Evolutionary conservation across 2,797 vertebrate species (phyloP).

Genomic region (Trachops cirrhosus): DNA sequence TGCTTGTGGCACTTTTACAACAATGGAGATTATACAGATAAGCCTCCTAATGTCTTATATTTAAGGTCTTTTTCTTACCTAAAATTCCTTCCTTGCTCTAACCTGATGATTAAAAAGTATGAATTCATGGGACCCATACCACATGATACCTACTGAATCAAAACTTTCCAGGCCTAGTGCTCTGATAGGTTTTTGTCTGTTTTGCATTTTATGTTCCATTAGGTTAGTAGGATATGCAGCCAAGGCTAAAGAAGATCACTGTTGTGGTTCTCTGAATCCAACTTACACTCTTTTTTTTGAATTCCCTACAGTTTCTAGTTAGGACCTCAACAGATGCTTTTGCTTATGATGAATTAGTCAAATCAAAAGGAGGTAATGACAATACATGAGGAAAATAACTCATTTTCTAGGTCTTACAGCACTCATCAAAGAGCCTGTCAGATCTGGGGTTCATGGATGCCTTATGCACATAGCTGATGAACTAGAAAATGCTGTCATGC

Average conservation of each 20-base stretch:
- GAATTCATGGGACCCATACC: neutral
- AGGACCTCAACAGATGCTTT: slow-evolving; percentile 17
- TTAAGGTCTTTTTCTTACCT: neutral
- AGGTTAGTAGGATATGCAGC: neutral
- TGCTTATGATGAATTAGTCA: slow-evolving; percentile 16
- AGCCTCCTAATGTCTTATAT: neutral
- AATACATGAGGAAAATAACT: neutral
- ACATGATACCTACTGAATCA: slow-evolving; percentile 11
- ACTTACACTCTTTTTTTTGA: neutral
- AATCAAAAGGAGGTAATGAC: slow-evolving; percentile 55
- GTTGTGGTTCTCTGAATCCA: neutral
- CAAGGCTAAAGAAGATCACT: neutral
- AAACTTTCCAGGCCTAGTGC: neutral
- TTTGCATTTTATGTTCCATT: neutral
- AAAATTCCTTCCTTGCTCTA: neutral
- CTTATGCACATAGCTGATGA: neutral
- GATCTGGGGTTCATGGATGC: neutral
- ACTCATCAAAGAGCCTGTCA: neutral
- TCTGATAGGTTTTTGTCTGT: neutral
- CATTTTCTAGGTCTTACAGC: neutral
- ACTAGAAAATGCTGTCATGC: neutral
- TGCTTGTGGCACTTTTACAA: neutral
- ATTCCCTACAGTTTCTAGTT: slow-evolving; percentile 48
- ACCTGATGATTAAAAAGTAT: neutral
- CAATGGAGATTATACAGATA: neutral